Evolutionary conservation across 2,797 vertebrate genomes (phyloP).

Genomic region (Zonotrichia albicollis): DNA sequence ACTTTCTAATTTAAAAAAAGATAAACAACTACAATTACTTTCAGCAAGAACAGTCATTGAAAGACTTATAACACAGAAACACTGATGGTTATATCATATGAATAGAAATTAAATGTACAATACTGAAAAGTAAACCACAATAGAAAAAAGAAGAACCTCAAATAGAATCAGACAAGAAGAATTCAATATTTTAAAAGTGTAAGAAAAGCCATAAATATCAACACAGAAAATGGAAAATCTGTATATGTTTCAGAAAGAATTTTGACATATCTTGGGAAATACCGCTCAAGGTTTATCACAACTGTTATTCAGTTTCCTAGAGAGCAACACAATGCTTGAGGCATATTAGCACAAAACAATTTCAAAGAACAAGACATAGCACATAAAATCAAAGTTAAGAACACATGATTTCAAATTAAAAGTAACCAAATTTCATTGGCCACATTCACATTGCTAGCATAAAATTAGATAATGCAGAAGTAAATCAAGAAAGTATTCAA

Average conservation of each 20-base stretch:
- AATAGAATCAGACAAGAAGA: background rate
- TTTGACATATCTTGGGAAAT: slow-evolving; percentile 19
- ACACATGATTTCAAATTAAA: background rate
- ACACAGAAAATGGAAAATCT: background rate
- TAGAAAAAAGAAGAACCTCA: background rate
- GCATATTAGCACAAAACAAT: slow-evolving; percentile 28
- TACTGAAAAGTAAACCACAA: background rate
- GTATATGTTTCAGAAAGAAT: background rate
- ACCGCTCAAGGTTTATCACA: slow-evolving; percentile 16
- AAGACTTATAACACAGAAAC: background rate
- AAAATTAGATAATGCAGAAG: background rate
- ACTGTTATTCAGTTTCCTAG: slow-evolving; percentile 36
- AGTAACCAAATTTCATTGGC: background rate
- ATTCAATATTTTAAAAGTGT: background rate
- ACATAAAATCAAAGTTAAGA: background rate
- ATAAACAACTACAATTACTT: background rate
- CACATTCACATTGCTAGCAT: background rate
- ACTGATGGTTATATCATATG: background rate
- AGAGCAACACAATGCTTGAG: slow-evolving; percentile 43
- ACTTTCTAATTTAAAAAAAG: background rate
- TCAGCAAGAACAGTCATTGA: background rate
- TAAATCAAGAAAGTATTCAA: background rate
- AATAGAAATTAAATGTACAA: background rate
- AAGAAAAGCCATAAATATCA: background rate
- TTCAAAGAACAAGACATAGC: slow-evolving; percentile 2